Percentiles rank a stretch among this genome's conserved stretches.
Conservation (phyloP, 2,888 invertebrate species). For the Vesta saturnalis region DNA sequence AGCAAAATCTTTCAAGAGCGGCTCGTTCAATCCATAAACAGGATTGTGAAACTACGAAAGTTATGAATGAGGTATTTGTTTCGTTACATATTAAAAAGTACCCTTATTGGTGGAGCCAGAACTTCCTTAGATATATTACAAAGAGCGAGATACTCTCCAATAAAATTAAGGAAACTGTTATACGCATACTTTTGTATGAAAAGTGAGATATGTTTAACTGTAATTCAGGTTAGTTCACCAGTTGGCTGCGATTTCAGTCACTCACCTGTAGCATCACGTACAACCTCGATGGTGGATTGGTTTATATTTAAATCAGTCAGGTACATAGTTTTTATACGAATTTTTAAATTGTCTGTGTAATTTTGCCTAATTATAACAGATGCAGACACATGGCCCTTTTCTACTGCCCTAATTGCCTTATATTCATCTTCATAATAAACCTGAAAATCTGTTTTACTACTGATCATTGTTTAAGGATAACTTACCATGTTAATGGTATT, state of each 20-base stretch:
- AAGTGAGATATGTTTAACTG: not conserved
- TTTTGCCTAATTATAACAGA: constrained; percentile 79
- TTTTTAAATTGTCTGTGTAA: constrained; percentile 67
- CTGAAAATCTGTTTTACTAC: constrained; percentile 62
- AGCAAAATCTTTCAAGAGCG: constrained; percentile 93
- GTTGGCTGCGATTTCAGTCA: no score
- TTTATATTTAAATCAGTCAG: not conserved
- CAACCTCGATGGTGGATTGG: not conserved
- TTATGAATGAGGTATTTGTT: not conserved
- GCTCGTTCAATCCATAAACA: constrained; percentile 77
- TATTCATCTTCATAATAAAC: constrained; percentile 62
- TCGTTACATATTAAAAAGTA: not conserved
- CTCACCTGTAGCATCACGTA: not conserved
- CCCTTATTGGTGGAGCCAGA: not conserved
- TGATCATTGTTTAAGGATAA: constrained; percentile 75
- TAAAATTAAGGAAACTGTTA: not conserved
- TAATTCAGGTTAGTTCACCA: no score
- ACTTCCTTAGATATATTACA: not conserved
- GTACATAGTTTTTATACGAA: not conserved
- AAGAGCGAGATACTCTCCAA: not conserved
- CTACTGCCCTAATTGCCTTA: constrained; percentile 73
- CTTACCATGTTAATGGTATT: constrained; percentile 72
- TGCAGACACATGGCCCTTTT: constrained; percentile 78
- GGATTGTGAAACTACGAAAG: constrained; percentile 61
- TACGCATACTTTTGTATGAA: not conserved